Percentiles rank a stretch among this genome's conserved stretches.
These are phyloP conservation scores for Orthosia incerta DNA, from an alignment of 2,888 invertebrate genomes.

Conservation along the genomic window DNA sequence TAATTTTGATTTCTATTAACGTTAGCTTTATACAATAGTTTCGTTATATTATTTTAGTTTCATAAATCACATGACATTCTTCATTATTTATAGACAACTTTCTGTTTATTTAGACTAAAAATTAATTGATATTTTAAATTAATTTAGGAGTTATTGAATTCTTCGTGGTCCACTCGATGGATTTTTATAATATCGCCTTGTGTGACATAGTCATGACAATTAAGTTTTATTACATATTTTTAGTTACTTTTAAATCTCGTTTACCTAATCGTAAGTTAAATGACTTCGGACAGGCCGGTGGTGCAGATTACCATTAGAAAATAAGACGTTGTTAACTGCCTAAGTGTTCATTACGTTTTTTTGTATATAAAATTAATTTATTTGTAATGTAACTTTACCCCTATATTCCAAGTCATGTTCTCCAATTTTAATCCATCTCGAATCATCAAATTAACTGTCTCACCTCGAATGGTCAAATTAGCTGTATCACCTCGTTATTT, in stretches of 20 bases:
- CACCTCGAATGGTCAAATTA: no score
- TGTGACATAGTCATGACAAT: conserved; percentile 42
- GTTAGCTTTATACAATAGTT: background rate
- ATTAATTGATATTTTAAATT: background rate
- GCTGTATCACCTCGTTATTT: no score
- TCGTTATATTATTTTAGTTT: background rate
- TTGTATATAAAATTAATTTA: conserved; percentile 58
- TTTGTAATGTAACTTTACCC: conserved; percentile 12
- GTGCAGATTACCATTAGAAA: conserved; percentile 90
- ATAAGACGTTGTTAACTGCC: conserved; percentile 82
- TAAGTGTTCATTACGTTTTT: conserved; percentile 81
- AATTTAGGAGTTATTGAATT: conserved; percentile 13
- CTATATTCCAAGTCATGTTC: background rate
- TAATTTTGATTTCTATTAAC: background rate
- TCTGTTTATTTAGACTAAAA: background rate
- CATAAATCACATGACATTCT: background rate
- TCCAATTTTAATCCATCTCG: no score
- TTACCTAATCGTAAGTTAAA: conserved; percentile 60
- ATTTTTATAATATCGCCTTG: background rate
- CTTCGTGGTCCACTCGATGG: conserved; percentile 12
- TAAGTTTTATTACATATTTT: conserved; percentile 35
- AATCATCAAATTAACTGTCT: no score
- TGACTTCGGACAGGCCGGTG: conserved; percentile 85
- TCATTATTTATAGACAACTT: background rate
- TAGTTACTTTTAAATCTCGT: conserved; percentile 47